These are phyloP conservation scores for Ctena decussata DNA, from an alignment of 2,888 invertebrate genomes.

Conservation along the genomic window DNA sequence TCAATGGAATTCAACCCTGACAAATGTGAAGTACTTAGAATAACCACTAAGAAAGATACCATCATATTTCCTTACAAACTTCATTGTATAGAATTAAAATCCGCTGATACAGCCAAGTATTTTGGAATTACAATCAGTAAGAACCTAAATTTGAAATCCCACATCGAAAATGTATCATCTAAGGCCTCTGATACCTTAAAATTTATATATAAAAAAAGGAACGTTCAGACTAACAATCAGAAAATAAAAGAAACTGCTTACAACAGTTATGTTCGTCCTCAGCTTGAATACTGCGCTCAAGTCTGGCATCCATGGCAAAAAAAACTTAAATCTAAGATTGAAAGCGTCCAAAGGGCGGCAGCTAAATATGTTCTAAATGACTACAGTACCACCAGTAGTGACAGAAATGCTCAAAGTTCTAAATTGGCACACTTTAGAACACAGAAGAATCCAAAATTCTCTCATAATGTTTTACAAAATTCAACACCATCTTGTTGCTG, in stretches of 20 bases:
- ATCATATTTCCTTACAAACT: too few species aligned
- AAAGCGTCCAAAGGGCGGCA: slow-evolving; percentile 17
- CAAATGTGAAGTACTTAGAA: too few species aligned
- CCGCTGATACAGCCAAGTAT: too few species aligned
- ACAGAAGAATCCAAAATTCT: background rate
- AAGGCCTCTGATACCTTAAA: background rate
- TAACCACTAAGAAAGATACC: too few species aligned
- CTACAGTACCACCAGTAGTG: slow-evolving; percentile 17
- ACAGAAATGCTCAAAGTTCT: slow-evolving; percentile 14
- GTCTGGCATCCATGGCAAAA: slow-evolving; percentile 27
- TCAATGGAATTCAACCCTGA: too few species aligned
- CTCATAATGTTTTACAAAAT: slow-evolving; percentile 13
- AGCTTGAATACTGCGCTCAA: slow-evolving; percentile 20
- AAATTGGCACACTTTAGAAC: background rate
- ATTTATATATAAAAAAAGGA: too few species aligned
- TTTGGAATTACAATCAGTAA: too few species aligned
- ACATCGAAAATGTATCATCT: too few species aligned
- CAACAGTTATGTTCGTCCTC: background rate
- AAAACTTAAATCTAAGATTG: background rate
- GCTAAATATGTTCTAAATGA: slow-evolving; percentile 23
- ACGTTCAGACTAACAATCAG: too few species aligned
- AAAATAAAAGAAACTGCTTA: too few species aligned
- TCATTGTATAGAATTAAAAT: too few species aligned
- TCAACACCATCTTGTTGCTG: background rate
- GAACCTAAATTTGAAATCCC: too few species aligned